phyloP scores from a whole-genome alignment of 2,888 invertebrate genomes.

The Catocala nupta region DNA sequence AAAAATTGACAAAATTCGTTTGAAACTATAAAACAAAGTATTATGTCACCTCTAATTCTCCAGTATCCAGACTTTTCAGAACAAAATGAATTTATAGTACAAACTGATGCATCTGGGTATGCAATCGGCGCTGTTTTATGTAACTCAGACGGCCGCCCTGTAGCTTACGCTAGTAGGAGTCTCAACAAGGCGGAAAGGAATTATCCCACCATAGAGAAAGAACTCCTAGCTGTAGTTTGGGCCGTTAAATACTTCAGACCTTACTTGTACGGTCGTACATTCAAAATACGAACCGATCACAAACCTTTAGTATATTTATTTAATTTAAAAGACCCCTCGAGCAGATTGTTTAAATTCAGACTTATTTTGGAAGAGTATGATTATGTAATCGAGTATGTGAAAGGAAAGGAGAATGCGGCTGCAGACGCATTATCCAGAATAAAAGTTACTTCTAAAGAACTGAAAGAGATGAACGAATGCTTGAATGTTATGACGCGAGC shows the following conservation, averaged over 20 bases:
- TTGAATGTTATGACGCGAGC: not conserved
- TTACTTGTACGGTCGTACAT: constrained; percentile 8
- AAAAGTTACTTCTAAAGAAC: not conserved
- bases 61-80: no score
- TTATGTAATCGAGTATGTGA: constrained; percentile 2
- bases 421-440: constrained; percentile 10
- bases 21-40: not conserved
- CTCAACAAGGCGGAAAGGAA: no score
- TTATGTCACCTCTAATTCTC: no score
- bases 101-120: no score
- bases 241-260: constrained; percentile 9
- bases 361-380: constrained; percentile 10
- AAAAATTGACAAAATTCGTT: not conserved
- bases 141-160: no score
- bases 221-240: constrained; percentile 7
- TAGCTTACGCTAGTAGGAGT: no score
- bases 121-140: no score
- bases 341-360: constrained; percentile 7
- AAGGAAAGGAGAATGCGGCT: constrained; percentile 1
- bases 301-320: constrained; percentile 13
- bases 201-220: no score
- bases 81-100: no score
- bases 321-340: constrained; percentile 5
- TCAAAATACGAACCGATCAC: constrained; percentile 5
- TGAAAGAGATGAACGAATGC: not conserved